Evolutionary conservation across 1,140 invertebrate genomes (phyloP).

Genomic region (Drosophila pachea): DNA sequence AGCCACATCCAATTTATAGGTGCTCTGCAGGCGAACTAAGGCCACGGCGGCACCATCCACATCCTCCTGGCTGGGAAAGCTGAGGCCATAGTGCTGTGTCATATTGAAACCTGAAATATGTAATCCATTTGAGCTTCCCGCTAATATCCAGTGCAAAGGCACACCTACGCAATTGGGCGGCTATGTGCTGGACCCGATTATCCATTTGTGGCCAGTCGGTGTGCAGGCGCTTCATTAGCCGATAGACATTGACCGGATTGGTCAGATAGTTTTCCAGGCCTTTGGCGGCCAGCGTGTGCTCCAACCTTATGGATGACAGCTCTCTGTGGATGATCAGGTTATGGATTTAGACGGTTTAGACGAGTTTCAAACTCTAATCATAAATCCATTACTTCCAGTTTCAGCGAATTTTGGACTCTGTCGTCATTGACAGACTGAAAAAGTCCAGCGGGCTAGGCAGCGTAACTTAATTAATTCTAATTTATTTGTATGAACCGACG

Average conservation of each 20-base stretch:
- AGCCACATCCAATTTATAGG: slow-evolving; percentile 94
- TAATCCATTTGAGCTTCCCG: not conserved
- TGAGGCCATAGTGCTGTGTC: slow-evolving; percentile 83
- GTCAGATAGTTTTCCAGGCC: slow-evolving; percentile 91
- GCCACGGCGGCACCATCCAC: slow-evolving; percentile 95
- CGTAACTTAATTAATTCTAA: slow-evolving; percentile 68
- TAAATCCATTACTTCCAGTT: slow-evolving; percentile 59
- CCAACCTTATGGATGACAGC: slow-evolving; percentile 83
- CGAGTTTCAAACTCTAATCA: slow-evolving; percentile 39
- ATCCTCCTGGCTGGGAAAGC: slow-evolving; percentile 93
- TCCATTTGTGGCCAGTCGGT: slow-evolving; percentile 90
- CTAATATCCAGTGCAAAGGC: not conserved
- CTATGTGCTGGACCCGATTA: slow-evolving; percentile 41
- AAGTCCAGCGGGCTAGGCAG: slow-evolving; percentile 29
- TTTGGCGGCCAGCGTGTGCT: slow-evolving; percentile 87
- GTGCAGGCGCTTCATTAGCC: slow-evolving; percentile 95
- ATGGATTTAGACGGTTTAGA: slow-evolving; percentile 33
- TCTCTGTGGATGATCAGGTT: slow-evolving; percentile 80
- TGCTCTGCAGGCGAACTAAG: slow-evolving; percentile 95
- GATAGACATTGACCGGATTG: slow-evolving; percentile 98
- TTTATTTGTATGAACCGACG: slow-evolving; percentile 64
- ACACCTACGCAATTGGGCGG: slow-evolving; percentile 42
- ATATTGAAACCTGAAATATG: slow-evolving; percentile 52
- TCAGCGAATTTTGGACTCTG: slow-evolving; percentile 45
- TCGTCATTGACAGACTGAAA: slow-evolving; percentile 47